phyloP scores from a whole-genome alignment of 1,140 invertebrate species.

The Macrobrachium rosenbergii region DNA sequence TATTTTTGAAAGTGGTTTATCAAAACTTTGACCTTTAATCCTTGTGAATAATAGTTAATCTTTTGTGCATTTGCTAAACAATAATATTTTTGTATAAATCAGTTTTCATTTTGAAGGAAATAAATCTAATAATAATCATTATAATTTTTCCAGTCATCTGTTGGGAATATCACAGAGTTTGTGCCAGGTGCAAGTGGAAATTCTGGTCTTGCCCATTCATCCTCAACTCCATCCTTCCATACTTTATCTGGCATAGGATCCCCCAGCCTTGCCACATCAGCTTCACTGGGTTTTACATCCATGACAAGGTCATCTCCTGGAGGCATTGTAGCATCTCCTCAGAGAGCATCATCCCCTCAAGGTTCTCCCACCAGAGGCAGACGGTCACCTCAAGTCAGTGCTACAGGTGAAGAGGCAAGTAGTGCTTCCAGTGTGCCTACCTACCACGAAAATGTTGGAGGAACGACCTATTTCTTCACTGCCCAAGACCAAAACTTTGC shows the following conservation, averaged over 20 bases:
- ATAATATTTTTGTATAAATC: not conserved
- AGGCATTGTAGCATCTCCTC: conserved; percentile 45
- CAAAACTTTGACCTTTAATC: no score
- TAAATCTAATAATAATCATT: not conserved
- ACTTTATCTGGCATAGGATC: conserved; percentile 59
- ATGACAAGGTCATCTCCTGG: conserved; percentile 51
- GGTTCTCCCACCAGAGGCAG: conserved; percentile 54
- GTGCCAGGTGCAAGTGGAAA: conserved; percentile 32
- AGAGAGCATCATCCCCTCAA: conserved; percentile 54
- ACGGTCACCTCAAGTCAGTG: conserved; percentile 31
- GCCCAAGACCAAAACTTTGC: conserved; percentile 71
- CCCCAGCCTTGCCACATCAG: conserved; percentile 41
- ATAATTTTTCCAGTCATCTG: conserved; percentile 45
- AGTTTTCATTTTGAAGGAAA: not conserved
- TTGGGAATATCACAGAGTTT: conserved; percentile 50
- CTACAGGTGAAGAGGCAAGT: conserved; percentile 26
- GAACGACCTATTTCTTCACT: conserved; percentile 93
- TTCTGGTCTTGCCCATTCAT: conserved; percentile 61
- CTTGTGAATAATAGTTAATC: no score
- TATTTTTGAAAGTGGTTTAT: no score
- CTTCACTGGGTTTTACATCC: conserved; percentile 52
- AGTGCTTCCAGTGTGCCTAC: conserved; percentile 50
- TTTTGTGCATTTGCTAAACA: not conserved
- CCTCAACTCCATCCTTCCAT: conserved; percentile 66
- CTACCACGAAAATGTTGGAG: conserved; percentile 81